phyloP scores from a whole-genome alignment of 2,113 vertebrate genomes.

The Coreoperca whiteheadi region DNA sequence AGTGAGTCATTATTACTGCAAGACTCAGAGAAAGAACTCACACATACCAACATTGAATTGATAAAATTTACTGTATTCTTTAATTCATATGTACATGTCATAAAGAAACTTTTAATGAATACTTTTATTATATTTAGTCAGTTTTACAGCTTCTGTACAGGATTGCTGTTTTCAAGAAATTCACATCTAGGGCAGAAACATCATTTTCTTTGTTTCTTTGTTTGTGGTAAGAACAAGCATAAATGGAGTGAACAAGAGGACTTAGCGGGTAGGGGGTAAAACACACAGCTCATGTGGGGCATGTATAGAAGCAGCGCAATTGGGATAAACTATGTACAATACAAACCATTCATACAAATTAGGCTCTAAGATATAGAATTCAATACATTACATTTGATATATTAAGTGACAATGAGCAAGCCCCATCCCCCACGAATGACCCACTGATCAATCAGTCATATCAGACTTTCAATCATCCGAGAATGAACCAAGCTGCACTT shows the following conservation, averaged over 20 bases:
- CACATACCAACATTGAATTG: constrained; percentile 84
- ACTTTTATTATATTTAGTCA: constrained; percentile 92
- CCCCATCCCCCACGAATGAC: constrained; percentile 79
- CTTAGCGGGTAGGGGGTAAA: constrained; percentile 17
- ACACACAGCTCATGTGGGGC: constrained; percentile 83
- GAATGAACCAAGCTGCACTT: constrained; percentile 29
- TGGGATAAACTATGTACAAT: constrained; percentile 98
- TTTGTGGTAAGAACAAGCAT: constrained; percentile 91
- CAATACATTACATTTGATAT: constrained; percentile 92
- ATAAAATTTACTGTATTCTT: constrained; percentile 91
- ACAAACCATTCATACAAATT: constrained; percentile 99
- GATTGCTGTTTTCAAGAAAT: constrained; percentile 90
- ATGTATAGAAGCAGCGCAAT: constrained; percentile 96
- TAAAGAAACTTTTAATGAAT: constrained; percentile 94
- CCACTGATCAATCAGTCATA: constrained; percentile 42
- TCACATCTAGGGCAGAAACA: constrained; percentile 96
- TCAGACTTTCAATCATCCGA: constrained; percentile 37
- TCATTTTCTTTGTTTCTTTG: constrained; percentile 86
- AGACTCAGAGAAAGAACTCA: constrained; percentile 52
- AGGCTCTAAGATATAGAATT: constrained; percentile 97
- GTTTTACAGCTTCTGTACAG: constrained; percentile 96
- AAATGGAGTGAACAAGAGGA: constrained; percentile 78
- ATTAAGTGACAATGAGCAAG: constrained; percentile 91
- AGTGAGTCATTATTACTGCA: constrained; percentile 7
- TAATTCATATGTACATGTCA: constrained; percentile 94